These are phyloP conservation scores for Drosophila fungiperda DNA, from an alignment of 2,888 invertebrate genomes.

Conservation along the genomic window DNA sequence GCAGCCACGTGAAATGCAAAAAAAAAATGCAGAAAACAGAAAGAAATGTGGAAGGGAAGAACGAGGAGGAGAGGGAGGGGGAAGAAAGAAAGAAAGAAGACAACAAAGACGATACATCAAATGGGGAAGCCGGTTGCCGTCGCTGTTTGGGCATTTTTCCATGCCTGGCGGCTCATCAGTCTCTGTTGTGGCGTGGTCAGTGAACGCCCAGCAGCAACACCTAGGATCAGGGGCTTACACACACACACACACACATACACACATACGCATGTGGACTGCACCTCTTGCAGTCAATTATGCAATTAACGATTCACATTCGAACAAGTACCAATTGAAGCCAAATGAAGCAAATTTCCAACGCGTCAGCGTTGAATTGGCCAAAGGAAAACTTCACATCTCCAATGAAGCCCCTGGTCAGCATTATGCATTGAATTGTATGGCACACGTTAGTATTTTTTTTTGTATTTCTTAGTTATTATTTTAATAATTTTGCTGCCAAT, in stretches of 20 bases:
- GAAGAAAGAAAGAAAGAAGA: not conserved
- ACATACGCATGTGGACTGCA: slow-evolving; percentile 11
- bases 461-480: not conserved
- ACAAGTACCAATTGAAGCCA: slow-evolving; percentile 65
- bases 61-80: not conserved
- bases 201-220: slow-evolving; percentile 30
- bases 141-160: slow-evolving; percentile 43
- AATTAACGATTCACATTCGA: slow-evolving; percentile 71
- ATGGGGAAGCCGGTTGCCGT: slow-evolving; percentile 31
- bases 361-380: slow-evolving; percentile 64
- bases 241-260: slow-evolving; percentile 5
- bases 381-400: slow-evolving; percentile 34
- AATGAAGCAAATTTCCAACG: slow-evolving; percentile 74
- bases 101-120: slow-evolving; percentile 37
- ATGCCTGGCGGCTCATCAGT: slow-evolving; percentile 62
- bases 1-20: slow-evolving; percentile 20
- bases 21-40: slow-evolving; percentile 9
- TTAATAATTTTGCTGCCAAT: slow-evolving; percentile 21
- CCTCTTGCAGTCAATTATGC: slow-evolving; percentile 76
- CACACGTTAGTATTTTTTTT: slow-evolving; percentile 7
- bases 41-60: not conserved
- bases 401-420: slow-evolving; percentile 11
- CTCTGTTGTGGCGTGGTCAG: slow-evolving; percentile 64
- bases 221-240: slow-evolving; percentile 39
- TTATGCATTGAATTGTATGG: slow-evolving; percentile 13